Conservation (phyloP, 2,113 vertebrate species). For the Phaethon lepturus region DNA sequence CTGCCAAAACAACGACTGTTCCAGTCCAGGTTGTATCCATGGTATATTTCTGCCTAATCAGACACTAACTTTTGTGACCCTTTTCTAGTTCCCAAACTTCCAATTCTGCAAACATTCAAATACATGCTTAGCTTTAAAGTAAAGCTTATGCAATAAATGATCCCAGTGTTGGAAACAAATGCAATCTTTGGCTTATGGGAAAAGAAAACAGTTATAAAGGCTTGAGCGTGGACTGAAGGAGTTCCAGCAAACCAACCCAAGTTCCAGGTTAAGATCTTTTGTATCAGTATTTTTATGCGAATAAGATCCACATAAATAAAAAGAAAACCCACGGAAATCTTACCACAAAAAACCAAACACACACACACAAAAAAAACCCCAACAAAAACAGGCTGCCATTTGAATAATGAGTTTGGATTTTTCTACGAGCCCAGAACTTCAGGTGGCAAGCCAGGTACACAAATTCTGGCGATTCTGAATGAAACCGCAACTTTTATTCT, state of each 20-base stretch:
- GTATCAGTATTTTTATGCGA: background rate
- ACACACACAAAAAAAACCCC: background rate
- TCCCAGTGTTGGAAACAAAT: background rate
- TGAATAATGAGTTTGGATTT: constrained; percentile 3
- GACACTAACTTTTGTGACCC: background rate
- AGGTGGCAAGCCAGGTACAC: background rate
- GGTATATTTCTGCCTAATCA: background rate
- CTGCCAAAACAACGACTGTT: background rate
- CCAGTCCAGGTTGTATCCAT: background rate
- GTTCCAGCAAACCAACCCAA: background rate
- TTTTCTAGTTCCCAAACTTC: background rate
- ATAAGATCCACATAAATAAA: background rate
- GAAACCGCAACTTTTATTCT: background rate
- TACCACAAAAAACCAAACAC: background rate
- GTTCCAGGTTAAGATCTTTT: background rate
- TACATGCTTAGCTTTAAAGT: background rate
- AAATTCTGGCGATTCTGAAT: background rate
- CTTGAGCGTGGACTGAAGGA: background rate
- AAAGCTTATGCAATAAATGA: background rate
- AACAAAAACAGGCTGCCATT: background rate
- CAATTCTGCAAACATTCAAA: background rate
- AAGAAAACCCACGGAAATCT: background rate
- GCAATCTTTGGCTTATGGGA: background rate
- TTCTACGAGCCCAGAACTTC: background rate
- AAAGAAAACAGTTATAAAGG: background rate